These are phyloP conservation scores for Tetraneura akinire DNA, from an alignment of 1,140 invertebrate species.

Conservation along the genomic window DNA sequence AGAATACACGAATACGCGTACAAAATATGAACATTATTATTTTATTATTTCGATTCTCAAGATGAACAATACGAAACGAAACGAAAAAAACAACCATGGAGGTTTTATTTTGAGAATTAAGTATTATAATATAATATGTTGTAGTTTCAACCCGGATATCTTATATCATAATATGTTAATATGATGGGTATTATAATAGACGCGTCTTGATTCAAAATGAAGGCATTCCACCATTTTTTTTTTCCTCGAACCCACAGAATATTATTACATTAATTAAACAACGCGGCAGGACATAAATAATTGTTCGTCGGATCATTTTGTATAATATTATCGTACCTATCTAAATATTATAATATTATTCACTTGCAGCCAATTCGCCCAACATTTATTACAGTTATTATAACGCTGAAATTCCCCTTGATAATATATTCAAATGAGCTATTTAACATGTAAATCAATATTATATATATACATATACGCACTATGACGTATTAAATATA, in stretches of 20 bases:
- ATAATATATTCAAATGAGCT: slow-evolving; percentile 19
- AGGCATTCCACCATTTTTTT: background rate
- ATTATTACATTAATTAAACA: slow-evolving; percentile 13
- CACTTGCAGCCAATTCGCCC: background rate
- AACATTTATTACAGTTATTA: background rate
- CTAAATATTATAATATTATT: too few relatives aligned
- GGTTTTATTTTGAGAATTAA: background rate
- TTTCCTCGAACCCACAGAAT: background rate
- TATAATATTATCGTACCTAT: too few relatives aligned
- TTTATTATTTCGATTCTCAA: background rate
- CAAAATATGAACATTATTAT: background rate
- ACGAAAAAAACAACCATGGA: background rate
- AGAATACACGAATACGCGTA: background rate
- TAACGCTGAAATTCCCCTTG: background rate
- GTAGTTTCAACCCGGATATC: background rate
- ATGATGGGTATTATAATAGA: background rate
- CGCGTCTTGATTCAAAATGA: background rate
- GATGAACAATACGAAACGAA: slow-evolving; percentile 20
- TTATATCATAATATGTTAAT: slow-evolving; percentile 5
- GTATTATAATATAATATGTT: background rate
- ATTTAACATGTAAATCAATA: slow-evolving; percentile 13
- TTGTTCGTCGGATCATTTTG: background rate
- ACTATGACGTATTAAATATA: too few relatives aligned
- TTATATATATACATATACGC: too few relatives aligned
- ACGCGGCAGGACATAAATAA: background rate